Conservation (phyloP, 2,797 vertebrate species). For the Eulemur rubriventer region DNA sequence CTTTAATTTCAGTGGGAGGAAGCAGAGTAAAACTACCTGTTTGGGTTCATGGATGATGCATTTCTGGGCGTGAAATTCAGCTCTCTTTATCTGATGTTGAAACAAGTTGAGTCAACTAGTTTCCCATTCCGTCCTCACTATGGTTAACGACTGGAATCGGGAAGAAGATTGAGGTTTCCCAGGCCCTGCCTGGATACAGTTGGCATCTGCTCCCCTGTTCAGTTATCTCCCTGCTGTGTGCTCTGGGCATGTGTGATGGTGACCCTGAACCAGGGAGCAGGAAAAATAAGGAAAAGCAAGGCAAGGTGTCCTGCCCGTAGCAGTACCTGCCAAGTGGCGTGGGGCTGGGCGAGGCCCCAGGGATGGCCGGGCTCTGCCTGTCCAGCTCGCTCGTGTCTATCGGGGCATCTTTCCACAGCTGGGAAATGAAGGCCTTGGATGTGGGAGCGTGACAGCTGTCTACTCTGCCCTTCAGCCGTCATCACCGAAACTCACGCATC, state of each 20-base stretch:
- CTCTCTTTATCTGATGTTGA: background rate
- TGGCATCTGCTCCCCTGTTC: background rate
- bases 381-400: background rate
- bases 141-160: background rate
- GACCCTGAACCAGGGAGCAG: background rate
- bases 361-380: background rate
- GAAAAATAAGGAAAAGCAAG: background rate
- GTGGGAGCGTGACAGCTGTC: no score
- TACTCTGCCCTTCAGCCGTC: background rate
- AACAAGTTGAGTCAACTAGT: background rate
- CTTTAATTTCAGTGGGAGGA: background rate
- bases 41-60: background rate
- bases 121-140: background rate
- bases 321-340: no score
- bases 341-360: background rate
- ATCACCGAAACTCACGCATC: background rate
- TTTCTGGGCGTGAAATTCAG: background rate
- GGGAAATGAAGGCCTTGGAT: background rate
- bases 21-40: background rate
- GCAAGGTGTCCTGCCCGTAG: accelerated
- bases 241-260: background rate
- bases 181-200: background rate
- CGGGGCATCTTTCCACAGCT: background rate
- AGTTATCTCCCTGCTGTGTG: background rate
- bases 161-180: background rate